A percentile compares a stretch with the other conserved stretches of the same genome.
These are phyloP conservation scores for Uloborus diversus DNA, from an alignment of 1,140 invertebrate species.

Conservation along the genomic window DNA sequence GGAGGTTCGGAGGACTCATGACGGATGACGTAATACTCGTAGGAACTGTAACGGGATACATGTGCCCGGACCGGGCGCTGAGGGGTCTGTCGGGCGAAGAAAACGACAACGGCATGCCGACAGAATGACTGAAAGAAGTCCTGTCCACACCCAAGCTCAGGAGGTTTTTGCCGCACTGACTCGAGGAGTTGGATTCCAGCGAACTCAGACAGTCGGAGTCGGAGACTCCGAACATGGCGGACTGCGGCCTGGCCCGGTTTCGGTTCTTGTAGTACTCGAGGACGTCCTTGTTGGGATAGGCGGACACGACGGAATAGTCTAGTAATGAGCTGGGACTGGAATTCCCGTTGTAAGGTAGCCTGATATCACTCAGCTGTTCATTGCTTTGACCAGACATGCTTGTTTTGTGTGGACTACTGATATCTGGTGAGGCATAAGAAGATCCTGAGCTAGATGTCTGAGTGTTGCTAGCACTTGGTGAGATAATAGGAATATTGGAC, in stretches of 20 bases:
- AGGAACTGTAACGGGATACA: constrained; percentile 54
- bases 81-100: constrained; percentile 41
- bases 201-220: constrained; percentile 56
- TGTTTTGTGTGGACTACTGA: constrained; percentile 39
- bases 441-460: constrained; percentile 52
- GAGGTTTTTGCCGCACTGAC: constrained; percentile 45
- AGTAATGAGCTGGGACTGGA: constrained; percentile 54
- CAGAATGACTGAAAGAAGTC: constrained; percentile 44
- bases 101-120: constrained; percentile 45
- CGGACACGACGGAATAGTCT: constrained; percentile 62
- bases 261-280: constrained; percentile 60
- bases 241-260: constrained; percentile 56
- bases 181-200: constrained; percentile 44
- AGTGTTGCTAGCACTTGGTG: constrained; percentile 48
- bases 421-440: constrained; percentile 54
- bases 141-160: constrained; percentile 36
- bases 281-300: constrained; percentile 60
- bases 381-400: constrained; percentile 41
- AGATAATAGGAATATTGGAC: constrained; percentile 55
- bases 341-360: constrained; percentile 43
- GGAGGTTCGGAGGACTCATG: constrained; percentile 36
- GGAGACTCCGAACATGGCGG: constrained; percentile 55
- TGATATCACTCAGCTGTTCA: constrained; percentile 43
- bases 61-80: constrained; percentile 48
- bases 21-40: constrained; percentile 44